These are phyloP conservation scores for Bolborhynchus lineola DNA, from an alignment of 2,113 vertebrate genomes.

Conservation along the genomic window DNA sequence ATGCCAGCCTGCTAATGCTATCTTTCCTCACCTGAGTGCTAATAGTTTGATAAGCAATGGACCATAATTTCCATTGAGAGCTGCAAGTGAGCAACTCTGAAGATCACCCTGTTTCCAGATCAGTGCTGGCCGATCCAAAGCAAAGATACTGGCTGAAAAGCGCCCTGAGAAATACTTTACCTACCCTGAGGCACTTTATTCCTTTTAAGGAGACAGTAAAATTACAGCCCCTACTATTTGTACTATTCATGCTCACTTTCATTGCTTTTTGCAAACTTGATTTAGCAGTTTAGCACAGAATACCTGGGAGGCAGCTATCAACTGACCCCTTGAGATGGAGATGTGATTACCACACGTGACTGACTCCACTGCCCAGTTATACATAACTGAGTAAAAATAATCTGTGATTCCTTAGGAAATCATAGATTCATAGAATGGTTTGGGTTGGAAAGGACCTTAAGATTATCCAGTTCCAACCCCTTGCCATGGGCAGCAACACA, in stretches of 20 bases:
- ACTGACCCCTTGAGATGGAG: not conserved
- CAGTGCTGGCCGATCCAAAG: not conserved
- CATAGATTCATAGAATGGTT: not conserved
- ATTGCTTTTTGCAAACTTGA: not conserved
- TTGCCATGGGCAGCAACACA: not conserved
- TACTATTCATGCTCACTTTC: not conserved
- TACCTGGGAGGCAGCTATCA: not conserved
- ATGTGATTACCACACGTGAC: not conserved
- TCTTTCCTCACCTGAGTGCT: not conserved
- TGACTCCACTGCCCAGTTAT: not conserved
- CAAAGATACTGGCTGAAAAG: not conserved
- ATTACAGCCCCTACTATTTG: not conserved
- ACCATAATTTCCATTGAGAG: not conserved
- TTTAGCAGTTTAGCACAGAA: not conserved
- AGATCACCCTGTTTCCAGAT: not conserved
- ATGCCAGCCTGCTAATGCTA: not conserved
- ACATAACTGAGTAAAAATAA: not conserved
- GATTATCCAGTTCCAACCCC: not conserved
- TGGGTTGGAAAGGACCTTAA: not conserved
- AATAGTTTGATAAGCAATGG: not conserved
- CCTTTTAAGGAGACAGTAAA: not conserved
- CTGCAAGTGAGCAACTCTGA: not conserved
- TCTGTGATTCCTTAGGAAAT: not conserved
- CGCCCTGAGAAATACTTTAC: not conserved
- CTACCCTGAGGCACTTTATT: not conserved